These are phyloP conservation scores for Gerris lacustris DNA, from an alignment of 2,888 invertebrate species.

Conservation along the genomic window DNA sequence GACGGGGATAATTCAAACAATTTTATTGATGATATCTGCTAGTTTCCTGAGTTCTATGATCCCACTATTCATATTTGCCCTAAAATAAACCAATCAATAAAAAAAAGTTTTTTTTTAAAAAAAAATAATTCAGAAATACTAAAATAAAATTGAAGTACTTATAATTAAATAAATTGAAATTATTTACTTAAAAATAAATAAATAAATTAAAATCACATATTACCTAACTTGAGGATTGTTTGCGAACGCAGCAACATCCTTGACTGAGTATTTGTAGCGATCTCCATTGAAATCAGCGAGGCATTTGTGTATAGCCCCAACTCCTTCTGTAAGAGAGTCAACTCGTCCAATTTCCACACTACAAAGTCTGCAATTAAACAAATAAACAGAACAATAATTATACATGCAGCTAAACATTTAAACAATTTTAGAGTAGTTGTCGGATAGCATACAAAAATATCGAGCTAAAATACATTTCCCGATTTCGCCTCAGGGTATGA, in stretches of 20 bases:
- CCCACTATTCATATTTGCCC: not conserved
- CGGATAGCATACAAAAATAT: too few species aligned
- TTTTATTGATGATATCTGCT: not conserved
- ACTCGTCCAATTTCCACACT: not conserved
- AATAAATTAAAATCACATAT: not conserved
- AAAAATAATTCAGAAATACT: not conserved
- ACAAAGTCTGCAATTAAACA: not conserved
- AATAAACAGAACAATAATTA: too few species aligned
- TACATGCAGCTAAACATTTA: too few species aligned
- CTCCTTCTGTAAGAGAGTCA: not conserved
- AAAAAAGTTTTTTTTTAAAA: not conserved
- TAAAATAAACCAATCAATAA: not conserved
- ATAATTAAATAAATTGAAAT: not conserved
- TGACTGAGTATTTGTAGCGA: not conserved
- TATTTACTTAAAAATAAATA: not conserved
- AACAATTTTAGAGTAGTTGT: too few species aligned
- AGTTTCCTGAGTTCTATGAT: not conserved
- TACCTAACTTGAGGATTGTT: slow-evolving; percentile 1
- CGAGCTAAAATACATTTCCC: too few species aligned
- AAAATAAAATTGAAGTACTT: too few species aligned
- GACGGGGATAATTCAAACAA: not conserved
- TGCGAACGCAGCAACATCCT: not conserved
- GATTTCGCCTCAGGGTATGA: too few species aligned
- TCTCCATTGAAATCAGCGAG: slow-evolving; percentile 3
- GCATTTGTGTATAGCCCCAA: not conserved